Conservation (phyloP, 2,888 invertebrate species). For the Leptinotarsa tumamoca region DNA sequence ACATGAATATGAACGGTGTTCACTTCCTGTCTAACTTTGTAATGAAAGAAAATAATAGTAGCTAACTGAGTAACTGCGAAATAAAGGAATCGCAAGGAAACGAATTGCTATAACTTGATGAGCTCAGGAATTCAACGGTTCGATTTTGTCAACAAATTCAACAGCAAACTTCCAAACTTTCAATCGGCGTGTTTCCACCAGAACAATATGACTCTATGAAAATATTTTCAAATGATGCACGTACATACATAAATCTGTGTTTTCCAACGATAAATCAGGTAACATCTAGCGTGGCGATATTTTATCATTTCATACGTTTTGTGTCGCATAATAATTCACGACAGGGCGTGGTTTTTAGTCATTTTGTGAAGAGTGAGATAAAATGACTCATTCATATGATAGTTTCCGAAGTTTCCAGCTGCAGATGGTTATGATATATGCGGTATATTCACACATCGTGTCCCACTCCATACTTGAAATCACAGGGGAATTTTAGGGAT, state of each 20-base stretch:
- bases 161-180: not conserved
- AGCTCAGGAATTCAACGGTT: not conserved
- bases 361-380: slow-evolving; percentile 15
- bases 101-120: too few species aligned
- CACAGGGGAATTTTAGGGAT: not conserved
- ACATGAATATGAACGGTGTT: too few species aligned
- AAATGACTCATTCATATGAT: slow-evolving; percentile 17
- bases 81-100: too few species aligned
- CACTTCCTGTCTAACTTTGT: too few species aligned
- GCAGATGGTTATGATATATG: not conserved
- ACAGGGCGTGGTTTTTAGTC: slow-evolving; percentile 25
- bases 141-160: not conserved
- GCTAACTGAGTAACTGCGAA: too few species aligned
- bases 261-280: slow-evolving; percentile 39
- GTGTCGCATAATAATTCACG: slow-evolving; percentile 34
- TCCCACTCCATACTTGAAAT: not conserved
- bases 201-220: slow-evolving; percentile 28
- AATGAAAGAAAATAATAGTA: too few species aligned
- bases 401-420: slow-evolving; percentile 14
- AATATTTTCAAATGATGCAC: slow-evolving; percentile 36
- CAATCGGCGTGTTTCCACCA: slow-evolving; percentile 9
- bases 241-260: slow-evolving; percentile 37
- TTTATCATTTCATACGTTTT: slow-evolving; percentile 38
- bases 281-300: slow-evolving; percentile 36
- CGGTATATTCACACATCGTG: not conserved